Evolutionary conservation across 2,113 vertebrate species (phyloP), one percentile per base, ranked within the genome.

Genomic region (Agelaius phoeniceus): DNA sequence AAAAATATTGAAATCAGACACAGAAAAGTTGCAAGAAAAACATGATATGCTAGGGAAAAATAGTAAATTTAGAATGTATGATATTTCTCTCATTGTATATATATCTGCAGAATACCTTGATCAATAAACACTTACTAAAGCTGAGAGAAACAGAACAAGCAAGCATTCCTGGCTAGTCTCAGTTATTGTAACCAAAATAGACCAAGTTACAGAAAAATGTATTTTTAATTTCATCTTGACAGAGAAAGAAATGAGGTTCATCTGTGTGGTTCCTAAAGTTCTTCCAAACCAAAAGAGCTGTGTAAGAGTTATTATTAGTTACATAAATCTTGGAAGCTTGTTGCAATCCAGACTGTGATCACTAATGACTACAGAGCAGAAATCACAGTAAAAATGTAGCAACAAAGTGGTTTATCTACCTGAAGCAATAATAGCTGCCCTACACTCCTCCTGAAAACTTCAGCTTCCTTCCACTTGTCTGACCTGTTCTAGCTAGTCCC

Each of bases 191-290:
- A 93, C 33, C 2, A 76, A 92, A 93, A 80, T 66, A 88, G 82
- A 78, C 28, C 13, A 59, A 78, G 18, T 72, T 67, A 92, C 28
- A 86, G 66, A 73, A 94, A 90, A 90, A 78, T 31, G 31, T 80
- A 61, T 55, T 89, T 89, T 84, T 80, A 83, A 80, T 92, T 95
- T 96, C 59, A 63, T 80, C 77, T 61, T 84, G 59, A 77, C 39
- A 74, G 19, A 69, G 23, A 88, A 92, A 83, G 72, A 95, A 92
- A 95, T 71, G 9, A 85, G 63, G 31, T 80, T 96, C n/a, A 77
- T 73, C 67, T 80, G 31, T 54, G 72, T 52, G 67, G 58, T 37
- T 92, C 31, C 46, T 76, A 49, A 68, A 80, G 54, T 61, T 92
- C 72, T 83, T 89, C 41, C 46, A 73, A 96, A 69, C 28, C 6